Base-by-base conservation (phyloP, 2,113 vertebrate genomes). In the Laticauda colubrina region DNA sequence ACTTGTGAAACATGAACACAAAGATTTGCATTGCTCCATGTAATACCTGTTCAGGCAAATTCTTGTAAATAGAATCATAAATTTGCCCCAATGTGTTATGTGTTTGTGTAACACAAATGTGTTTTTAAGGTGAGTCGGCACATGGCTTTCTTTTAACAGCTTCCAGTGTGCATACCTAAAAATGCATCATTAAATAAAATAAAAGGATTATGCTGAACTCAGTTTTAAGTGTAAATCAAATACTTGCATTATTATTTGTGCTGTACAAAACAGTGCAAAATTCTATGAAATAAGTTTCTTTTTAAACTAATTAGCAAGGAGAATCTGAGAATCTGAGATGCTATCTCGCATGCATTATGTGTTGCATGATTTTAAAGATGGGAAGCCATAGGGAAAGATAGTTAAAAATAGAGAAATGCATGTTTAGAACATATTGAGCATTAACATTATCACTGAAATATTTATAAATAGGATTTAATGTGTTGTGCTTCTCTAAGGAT, bases 1-100 rank as follows among this genome's bases (percentile, higher is more conserved):
- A 95, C 97, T 98, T 98, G 98, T 98, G 97, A 97, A 98, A 98
- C 97, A 96, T 89, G 95, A 94, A 96, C 96, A 95, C 81, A 94
- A 95, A 93, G 88, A 94, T 97, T 97, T 97, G 97, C 89, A 97
- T 97, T 96, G 95, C 86, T 94, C 26, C 69, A 3, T n/a, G 56
- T 94, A 94, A 91, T 91, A 95, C 89, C 94, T 93, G 91, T 51
- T 93, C 93, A 94, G 96, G 95, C 96, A 97, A 95, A 94, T 97
- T 96, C 97, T 95, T 96, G 94, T 93, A 95, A 92, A 64, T 94
- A 94, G 90, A 95, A 95, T 97, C 96, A 97, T 92, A 95, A 95
- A 97, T 97, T 96, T 97, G 97, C 96, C 96, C 54, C 85, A 94
- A 96, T 97, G 97, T 98, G 97, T 98, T 98, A 69, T 29, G 93